Evolutionary conservation across 2,113 vertebrate species (phyloP), one percentile per base, ranked within the genome.

Genomic region (Seriola quinqueradiata): DNA sequence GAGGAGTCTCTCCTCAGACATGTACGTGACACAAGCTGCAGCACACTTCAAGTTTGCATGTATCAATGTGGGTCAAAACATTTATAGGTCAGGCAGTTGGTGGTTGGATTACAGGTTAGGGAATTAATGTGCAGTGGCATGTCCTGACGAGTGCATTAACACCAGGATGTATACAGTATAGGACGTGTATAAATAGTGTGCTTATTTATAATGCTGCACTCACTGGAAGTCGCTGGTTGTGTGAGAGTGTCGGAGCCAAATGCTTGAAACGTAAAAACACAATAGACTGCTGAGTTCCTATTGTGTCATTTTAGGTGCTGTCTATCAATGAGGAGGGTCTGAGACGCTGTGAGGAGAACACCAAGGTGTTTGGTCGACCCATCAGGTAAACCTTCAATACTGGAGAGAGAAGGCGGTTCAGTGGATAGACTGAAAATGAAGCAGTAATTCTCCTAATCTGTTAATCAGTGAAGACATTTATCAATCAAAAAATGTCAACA

Each of bases 311-410:
- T 10, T 73, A 99, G 98, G 98, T 99, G 70, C 95, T 99, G 28
- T 99, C 98, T 36, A 97, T 99, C 84, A 99, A 99, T 2, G 98
- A 99, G 76, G 98, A 99, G 90, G 98, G 98, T 25, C 93, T 99
- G 86, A 94, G 97, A 19, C 95, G 98, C 23, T 99, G 98, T 69
- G 97, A 99, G 59, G 98, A 99, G 83, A 98, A 98, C 61, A 99
- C 97, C 0, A 98, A 99, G 90, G 97, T 99, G 19, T 99, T 98
- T 48, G 98, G 98, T 23, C 96, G 97, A 9, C 97, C 97, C 1
- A 99, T 99, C 95, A 99, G 98, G 98, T 99, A 92, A 74, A 40
- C 14, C 28, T 34, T 32, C 5, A 55, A 0, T 6, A 58, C 12
- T 48, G 46, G 10, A 44, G 42, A 46, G 44, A 36, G 34, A 5